phyloP scores from a whole-genome alignment of 2,797 vertebrate genomes.

The Hemitrygon akajei region DNA sequence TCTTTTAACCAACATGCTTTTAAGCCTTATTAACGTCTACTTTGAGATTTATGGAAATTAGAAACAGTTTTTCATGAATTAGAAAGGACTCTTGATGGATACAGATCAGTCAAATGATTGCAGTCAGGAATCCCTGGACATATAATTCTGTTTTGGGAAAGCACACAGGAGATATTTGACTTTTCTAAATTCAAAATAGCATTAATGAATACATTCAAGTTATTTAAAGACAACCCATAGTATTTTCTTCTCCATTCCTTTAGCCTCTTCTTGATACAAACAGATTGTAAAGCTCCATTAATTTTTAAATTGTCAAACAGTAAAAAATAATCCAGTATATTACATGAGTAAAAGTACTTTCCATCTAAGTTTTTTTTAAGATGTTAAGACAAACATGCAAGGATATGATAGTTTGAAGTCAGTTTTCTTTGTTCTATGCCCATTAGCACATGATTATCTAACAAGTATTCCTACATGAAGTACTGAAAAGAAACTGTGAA shows the following conservation, averaged over 20 bases:
- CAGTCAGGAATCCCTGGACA: slow-evolving; percentile 29
- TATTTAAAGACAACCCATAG: not conserved
- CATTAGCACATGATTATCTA: not conserved
- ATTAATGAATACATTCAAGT: slow-evolving; percentile 24
- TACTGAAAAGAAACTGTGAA: not conserved
- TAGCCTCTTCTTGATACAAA: not conserved
- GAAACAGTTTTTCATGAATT: slow-evolving; percentile 34
- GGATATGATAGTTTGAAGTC: not conserved
- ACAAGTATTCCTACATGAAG: not conserved
- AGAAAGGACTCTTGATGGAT: slow-evolving; percentile 34
- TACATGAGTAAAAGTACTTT: not conserved
- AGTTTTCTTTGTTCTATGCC: not conserved
- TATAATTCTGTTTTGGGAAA: not conserved
- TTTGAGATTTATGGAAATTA: slow-evolving; percentile 34
- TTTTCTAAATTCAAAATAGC: slow-evolving; percentile 20
- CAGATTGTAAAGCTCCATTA: not conserved
- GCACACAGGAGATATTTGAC: slow-evolving; percentile 12
- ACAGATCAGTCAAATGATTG: slow-evolving; percentile 35
- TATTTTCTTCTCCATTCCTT: not conserved
- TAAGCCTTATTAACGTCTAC: slow-evolving; percentile 35
- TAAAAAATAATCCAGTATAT: slow-evolving; percentile 1
- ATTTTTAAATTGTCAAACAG: not conserved
- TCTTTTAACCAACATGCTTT: slow-evolving; percentile 37
- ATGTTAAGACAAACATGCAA: slow-evolving; percentile 1
- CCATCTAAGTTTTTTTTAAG: slow-evolving; percentile 11